These are phyloP conservation scores for Dermatemys mawii DNA, from an alignment of 2,113 vertebrate species.

Conservation along the genomic window DNA sequence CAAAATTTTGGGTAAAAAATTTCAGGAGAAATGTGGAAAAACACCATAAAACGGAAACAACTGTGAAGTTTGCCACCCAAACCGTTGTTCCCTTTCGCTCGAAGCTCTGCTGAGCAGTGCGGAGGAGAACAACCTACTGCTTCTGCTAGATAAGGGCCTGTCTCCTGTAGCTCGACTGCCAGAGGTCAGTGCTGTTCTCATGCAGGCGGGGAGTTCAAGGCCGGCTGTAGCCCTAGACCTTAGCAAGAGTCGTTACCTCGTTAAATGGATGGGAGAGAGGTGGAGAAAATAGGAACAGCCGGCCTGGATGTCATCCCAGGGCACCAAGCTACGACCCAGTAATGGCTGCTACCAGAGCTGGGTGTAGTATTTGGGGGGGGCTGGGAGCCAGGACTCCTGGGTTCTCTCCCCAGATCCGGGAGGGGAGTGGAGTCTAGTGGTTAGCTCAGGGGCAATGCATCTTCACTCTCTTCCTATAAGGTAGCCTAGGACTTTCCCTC, in stretches of 20 bases:
- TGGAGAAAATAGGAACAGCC: not conserved
- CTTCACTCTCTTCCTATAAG: not conserved
- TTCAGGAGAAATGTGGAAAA: not conserved
- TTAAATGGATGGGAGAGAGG: not conserved
- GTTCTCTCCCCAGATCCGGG: not conserved
- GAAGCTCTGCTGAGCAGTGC: not conserved
- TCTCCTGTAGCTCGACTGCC: not conserved
- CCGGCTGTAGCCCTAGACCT: too few species aligned
- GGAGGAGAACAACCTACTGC: not conserved
- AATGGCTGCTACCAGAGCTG: rapidly evolving
- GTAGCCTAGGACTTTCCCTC: not conserved
- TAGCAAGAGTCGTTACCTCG: not conserved
- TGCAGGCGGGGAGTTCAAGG: not conserved
- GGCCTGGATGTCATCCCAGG: not conserved
- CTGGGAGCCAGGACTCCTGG: not conserved
- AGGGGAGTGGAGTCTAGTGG: too few species aligned
- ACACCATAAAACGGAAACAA: not conserved
- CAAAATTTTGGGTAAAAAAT: not conserved
- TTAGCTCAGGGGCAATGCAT: not conserved
- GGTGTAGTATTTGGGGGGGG: not conserved
- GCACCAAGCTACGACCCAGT: not conserved
- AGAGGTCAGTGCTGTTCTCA: not conserved
- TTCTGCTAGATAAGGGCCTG: rapidly evolving
- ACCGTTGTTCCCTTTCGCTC: not conserved
- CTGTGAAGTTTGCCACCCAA: not conserved